Evolutionary conservation across 2,888 invertebrate genomes (phyloP).

Genomic region (Apodemia zela): DNA sequence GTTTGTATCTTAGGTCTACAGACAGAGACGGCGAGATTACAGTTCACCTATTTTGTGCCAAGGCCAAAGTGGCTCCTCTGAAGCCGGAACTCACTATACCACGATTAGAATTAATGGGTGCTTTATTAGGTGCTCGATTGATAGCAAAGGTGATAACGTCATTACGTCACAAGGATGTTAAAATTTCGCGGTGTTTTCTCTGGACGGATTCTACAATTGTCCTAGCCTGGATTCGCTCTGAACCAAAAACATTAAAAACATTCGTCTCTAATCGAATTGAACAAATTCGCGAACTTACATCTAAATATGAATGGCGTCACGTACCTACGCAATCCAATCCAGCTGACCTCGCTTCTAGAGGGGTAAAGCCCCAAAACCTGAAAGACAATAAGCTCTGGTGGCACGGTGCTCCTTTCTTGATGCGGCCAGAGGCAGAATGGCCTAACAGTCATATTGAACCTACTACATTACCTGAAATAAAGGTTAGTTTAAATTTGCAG

Average conservation of each 20-base stretch:
- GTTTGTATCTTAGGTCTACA: background rate
- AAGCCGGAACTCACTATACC: background rate
- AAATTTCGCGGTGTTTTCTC: background rate
- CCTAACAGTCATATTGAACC: background rate
- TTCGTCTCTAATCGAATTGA: background rate
- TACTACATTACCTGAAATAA: background rate
- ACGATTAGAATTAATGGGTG: background rate
- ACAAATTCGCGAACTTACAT: background rate
- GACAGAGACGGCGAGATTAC: background rate
- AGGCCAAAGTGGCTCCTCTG: background rate
- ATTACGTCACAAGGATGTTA: background rate
- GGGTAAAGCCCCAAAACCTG: background rate
- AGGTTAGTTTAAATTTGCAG: too few relatives aligned
- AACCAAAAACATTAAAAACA: background rate
- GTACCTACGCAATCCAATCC: too few relatives aligned
- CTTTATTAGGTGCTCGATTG: background rate
- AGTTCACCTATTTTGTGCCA: background rate
- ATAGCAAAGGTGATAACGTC: too few relatives aligned
- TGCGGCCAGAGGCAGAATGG: too few relatives aligned
- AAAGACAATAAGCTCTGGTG: too few relatives aligned
- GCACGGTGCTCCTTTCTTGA: too few relatives aligned
- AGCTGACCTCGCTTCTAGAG: background rate
- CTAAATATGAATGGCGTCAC: background rate
- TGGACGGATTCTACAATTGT: background rate
- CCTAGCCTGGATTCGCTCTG: too few relatives aligned